Base-by-base conservation (phyloP, 2,888 invertebrate species). In the Perizoma flavofasciatum region DNA sequence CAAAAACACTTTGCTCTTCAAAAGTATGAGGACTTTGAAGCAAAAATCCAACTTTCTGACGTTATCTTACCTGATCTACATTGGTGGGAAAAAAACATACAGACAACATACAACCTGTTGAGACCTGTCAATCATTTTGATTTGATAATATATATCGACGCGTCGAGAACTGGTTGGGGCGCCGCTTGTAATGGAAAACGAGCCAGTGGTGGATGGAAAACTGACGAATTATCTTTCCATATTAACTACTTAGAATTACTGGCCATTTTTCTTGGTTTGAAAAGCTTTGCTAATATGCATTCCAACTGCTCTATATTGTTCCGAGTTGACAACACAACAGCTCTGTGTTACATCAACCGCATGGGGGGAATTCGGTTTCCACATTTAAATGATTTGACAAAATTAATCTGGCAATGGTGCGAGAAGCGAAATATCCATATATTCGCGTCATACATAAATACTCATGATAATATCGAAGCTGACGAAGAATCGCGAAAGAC, bases 21-120 rank as follows among this genome's bases (percentile, higher is more conserved):
- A 39, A 4, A 44, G n/a, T 8, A 52, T 10, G 33, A 46, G 22
- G n/a, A 11, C 9, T 53, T 35, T 53, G 37, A 53, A 6, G 32
- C 53, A n/a, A 53, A 46, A 53, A 32, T 53, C 8, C 45, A 6
- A 22, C n/a, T 46, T n/a, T n/a, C n/a, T n/a, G n/a, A n/a, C n/a
- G n/a, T n/a, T n/a, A n/a, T n/a, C n/a, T n/a, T n/a, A n/a, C n/a
- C n/a, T n/a, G n/a, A n/a, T n/a, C n/a, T n/a, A n/a, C n/a, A n/a
- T n/a, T n/a, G n/a, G 41, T 10, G n/a, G 41, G 4, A 41, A 41
- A n/a, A 9, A n/a, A 41, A 41, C 10, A 41, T 41, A n/a, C 10
- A n/a, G 10, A 10, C 10, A 9, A 41, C 41, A n/a, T 5, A 41
- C n/a, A 41, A 41, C 5, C 5, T 5, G 5, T 5, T 41, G 10